These are phyloP conservation scores for Plebejus argus DNA, from an alignment of 2,888 invertebrate species.

Conservation along the genomic window DNA sequence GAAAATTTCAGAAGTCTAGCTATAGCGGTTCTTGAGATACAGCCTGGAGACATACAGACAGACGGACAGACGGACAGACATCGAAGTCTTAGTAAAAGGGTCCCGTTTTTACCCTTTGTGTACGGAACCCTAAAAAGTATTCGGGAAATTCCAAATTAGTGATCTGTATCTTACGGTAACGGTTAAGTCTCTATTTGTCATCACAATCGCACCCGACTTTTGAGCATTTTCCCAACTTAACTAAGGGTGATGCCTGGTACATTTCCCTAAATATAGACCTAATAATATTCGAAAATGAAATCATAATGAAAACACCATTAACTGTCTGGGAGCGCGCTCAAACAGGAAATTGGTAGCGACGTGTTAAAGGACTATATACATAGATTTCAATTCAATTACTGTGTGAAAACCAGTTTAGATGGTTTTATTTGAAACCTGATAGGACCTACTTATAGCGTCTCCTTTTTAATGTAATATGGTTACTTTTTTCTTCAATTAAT, in stretches of 20 bases:
- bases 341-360: conserved; percentile 19
- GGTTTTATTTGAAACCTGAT: conserved; percentile 1
- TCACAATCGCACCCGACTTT: not conserved
- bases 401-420: not conserved
- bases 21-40: too few species aligned
- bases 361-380: conserved; percentile 4
- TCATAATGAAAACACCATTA: not conserved
- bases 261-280: not conserved
- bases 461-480: not conserved
- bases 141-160: too few species aligned
- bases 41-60: too few species aligned
- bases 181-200: not conserved
- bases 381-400: conserved; percentile 21
- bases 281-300: not conserved
- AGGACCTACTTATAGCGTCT: not conserved
- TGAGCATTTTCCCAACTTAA: not conserved
- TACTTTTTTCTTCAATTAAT: not conserved
- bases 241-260: not conserved
- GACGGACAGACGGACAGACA: too few species aligned
- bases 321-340: not conserved
- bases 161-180: not conserved
- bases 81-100: too few species aligned
- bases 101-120: too few species aligned
- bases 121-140: too few species aligned
- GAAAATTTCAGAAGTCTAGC: too few species aligned